A percentile compares a stretch with the other conserved stretches of the same genome.
Evolutionary conservation across 2,113 vertebrate genomes (phyloP).

Genomic region (Sphyrna mokarran): DNA sequence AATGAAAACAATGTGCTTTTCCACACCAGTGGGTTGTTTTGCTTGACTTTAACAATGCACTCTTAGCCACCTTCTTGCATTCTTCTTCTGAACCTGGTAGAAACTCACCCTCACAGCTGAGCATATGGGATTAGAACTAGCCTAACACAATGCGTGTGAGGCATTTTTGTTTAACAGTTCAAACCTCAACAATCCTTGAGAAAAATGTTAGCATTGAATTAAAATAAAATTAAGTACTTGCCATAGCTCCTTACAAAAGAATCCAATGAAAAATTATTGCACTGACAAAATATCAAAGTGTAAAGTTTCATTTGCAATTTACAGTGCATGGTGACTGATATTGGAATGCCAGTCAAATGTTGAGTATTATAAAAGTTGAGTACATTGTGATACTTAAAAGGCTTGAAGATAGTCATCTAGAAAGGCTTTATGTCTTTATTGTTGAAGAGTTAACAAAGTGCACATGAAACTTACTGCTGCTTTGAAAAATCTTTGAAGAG

Average conservation of each 20-base stretch:
- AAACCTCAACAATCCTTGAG: background rate
- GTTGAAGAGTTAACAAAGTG: no score
- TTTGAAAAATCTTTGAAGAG: conserved; percentile 3
- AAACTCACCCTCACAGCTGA: background rate
- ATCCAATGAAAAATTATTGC: background rate
- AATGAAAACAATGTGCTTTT: background rate
- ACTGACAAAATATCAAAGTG: background rate
- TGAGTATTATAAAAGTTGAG: background rate
- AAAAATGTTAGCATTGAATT: background rate
- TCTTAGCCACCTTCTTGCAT: background rate
- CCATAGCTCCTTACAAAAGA: background rate
- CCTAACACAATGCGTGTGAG: background rate
- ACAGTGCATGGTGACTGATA: background rate
- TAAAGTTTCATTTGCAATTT: background rate
- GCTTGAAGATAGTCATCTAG: no score
- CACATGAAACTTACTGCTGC: background rate
- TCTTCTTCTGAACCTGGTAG: background rate
- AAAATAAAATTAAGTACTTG: background rate
- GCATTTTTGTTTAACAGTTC: background rate
- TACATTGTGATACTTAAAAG: no score
- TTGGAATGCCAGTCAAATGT: background rate
- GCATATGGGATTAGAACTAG: background rate
- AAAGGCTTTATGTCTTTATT: no score
- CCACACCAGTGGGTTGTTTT: background rate
- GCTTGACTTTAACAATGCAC: background rate